These are phyloP conservation scores for Strongylocentrotus purpuratus DNA, from an alignment of 35 echinoderm and acorn worm species.

Conservation along the genomic window DNA sequence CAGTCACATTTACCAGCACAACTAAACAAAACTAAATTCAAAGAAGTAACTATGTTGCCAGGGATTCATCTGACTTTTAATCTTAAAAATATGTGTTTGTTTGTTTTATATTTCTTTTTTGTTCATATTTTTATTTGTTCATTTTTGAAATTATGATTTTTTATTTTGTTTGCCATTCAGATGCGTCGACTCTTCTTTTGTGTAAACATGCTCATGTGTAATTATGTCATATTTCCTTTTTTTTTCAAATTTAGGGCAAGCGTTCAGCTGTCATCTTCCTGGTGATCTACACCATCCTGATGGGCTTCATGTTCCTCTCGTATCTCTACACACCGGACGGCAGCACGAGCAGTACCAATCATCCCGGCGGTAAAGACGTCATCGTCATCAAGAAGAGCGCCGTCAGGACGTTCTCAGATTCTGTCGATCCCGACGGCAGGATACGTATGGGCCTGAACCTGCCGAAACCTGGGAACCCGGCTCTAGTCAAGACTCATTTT, in stretches of 20 bases:
- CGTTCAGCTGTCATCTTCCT: conserved; percentile 40
- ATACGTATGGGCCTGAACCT: background rate
- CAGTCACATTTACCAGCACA: too few species aligned
- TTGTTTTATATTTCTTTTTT: too few species aligned
- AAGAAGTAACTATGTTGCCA: too few species aligned
- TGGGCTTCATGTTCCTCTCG: conserved; percentile 45
- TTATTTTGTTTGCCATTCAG: too few species aligned
- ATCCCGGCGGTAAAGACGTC: conserved; percentile 15
- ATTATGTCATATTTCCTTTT: background rate
- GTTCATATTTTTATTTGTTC: too few species aligned
- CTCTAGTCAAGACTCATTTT: background rate
- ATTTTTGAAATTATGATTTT: too few species aligned
- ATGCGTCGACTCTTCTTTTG: too few species aligned
- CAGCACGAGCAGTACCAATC: background rate
- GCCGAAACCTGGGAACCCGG: background rate
- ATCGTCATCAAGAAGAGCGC: conserved; percentile 25
- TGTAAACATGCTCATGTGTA: too few species aligned
- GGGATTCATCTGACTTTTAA: too few species aligned
- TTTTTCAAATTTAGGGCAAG: background rate
- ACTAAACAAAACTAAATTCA: too few species aligned
- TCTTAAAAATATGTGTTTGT: too few species aligned
- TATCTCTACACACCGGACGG: conserved; percentile 45
- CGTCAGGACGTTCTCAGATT: background rate
- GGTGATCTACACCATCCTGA: conserved; percentile 40
- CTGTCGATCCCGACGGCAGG: background rate